Conservation (phyloP, 2,888 invertebrate species). For the Hypolimnas misippus region DNA sequence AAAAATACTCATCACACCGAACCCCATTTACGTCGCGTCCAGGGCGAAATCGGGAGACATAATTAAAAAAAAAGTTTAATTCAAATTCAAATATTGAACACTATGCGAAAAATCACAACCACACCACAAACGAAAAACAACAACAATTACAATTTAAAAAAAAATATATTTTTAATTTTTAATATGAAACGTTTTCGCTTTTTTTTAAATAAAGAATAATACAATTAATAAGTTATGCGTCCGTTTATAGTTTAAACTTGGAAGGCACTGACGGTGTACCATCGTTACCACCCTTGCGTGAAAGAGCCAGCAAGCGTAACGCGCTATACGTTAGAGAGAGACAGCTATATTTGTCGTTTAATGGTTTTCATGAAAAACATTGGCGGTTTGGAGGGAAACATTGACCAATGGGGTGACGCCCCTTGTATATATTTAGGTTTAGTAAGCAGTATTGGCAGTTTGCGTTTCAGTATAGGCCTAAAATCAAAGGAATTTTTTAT, state of each 20-base stretch:
- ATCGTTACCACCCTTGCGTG: slow-evolving; percentile 62
- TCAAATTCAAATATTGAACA: background rate
- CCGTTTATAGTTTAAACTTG: slow-evolving; percentile 72
- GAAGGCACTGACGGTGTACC: slow-evolving; percentile 71
- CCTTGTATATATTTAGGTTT: slow-evolving; percentile 16
- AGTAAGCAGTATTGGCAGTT: background rate
- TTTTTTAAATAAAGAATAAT: slow-evolving; percentile 30
- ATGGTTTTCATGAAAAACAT: slow-evolving; percentile 65
- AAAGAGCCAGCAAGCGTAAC: slow-evolving; percentile 57
- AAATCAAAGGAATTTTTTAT: background rate
- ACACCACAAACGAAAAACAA: background rate
- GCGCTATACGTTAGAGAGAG: slow-evolving; percentile 52
- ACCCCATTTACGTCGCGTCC: slow-evolving; percentile 53
- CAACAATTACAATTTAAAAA: background rate
- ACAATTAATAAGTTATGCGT: slow-evolving; percentile 54
- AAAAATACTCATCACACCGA: slow-evolving; percentile 44
- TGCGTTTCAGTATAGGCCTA: background rate
- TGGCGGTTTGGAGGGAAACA: slow-evolving; percentile 56
- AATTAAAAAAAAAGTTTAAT: slow-evolving; percentile 6
- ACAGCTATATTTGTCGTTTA: slow-evolving; percentile 60
- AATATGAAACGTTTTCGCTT: slow-evolving; percentile 38
- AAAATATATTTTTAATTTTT: background rate
- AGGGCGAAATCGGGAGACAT: slow-evolving; percentile 54
- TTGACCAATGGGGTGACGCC: slow-evolving; percentile 60
- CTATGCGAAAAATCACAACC: background rate